Base-by-base conservation (phyloP, 2,888 invertebrate genomes). In the Drosophila basisetae region DNA sequence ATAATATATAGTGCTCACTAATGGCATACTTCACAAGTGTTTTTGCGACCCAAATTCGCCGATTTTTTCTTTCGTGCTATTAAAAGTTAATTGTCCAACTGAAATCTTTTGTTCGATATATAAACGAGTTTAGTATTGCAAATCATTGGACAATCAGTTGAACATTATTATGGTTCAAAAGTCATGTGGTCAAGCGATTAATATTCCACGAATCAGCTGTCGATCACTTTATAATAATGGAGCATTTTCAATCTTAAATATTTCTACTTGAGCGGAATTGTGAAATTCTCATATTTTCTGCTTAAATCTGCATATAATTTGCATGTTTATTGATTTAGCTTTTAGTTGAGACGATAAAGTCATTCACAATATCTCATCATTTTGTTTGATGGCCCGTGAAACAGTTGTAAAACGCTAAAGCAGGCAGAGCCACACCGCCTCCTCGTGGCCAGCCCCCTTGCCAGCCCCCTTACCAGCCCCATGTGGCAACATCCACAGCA, bases 321-420 rank as follows among this genome's bases (percentile, higher is more conserved):
- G 35, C 62, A 50, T 71, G 31, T 49, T 59, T 49, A 65, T 28
- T 41, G 49, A 39, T 37, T 58, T 25, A 11, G 16, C 30, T 41
- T 31, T 61, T 50, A 22, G 16, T 47, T 25, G 9, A 30, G 16
- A 10, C 56, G 43, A 66, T 65, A 11, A 43, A 66, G 47, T 41
- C 55, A 55, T 43, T 56, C 64, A 52, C 4, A 25, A 0, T 7
- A 16, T 47, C 16, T 47, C 13, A 10, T 35, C 6, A 35, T 61
- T 30, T n/a, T 56, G 65, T 59, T 75, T 76, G 81, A 76, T 84
- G 74, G 72, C 30, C 69, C 82, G 68, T 81, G 63, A 82, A 84
- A 81, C 50, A 47, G 67, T 39, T 67, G 76, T 56, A 53, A 79
- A 68, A 63, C 73, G 76, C 66, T 78, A 78, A 55, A 50, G 18